These are phyloP conservation scores for Tenebrio molitor DNA, from an alignment of 1,140 invertebrate genomes.

Conservation along the genomic window DNA sequence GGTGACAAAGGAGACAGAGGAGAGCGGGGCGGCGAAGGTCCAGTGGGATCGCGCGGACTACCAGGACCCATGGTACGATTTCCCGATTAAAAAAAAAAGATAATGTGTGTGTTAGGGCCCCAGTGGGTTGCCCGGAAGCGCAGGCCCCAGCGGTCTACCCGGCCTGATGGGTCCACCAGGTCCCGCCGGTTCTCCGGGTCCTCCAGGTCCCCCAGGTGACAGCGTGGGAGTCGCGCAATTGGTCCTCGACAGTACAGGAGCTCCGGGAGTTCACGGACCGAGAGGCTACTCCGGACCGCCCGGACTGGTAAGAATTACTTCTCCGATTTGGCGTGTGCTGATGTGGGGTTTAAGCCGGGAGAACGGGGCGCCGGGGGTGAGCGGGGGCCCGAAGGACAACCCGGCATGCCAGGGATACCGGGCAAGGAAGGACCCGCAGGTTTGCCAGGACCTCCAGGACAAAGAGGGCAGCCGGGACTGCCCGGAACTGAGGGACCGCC, in stretches of 20 bases:
- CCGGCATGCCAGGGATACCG: constrained; percentile 66
- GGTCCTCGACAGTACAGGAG: constrained; percentile 51
- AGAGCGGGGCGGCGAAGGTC: constrained; percentile 69
- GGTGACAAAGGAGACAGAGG: constrained; percentile 69
- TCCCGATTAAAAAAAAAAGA: neutral
- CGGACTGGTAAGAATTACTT: constrained; percentile 61
- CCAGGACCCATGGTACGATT: constrained; percentile 48
- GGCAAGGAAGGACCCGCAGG: constrained; percentile 65
- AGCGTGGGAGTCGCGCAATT: constrained; percentile 55
- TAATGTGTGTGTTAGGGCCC: no score
- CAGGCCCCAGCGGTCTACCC: constrained; percentile 64
- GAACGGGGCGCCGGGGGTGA: constrained; percentile 62
- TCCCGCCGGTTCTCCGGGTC: constrained; percentile 59
- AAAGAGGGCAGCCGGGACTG: constrained; percentile 65
- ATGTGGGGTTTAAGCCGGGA: no score
- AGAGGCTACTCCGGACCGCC: constrained; percentile 64
- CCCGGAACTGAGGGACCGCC: constrained; percentile 66
- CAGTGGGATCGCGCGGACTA: constrained; percentile 70
- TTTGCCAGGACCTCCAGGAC: constrained; percentile 64
- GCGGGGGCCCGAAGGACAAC: constrained; percentile 60
- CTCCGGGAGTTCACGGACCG: constrained; percentile 61
- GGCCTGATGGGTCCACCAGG: constrained; percentile 61
- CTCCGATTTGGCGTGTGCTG: no score
- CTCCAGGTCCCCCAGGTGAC: constrained; percentile 56
- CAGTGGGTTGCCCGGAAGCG: constrained; percentile 56